Evolutionary conservation across 2,888 invertebrate genomes (phyloP), one percentile per base, ranked within the genome.

Genomic region (Sphaeridia pumilis): DNA sequence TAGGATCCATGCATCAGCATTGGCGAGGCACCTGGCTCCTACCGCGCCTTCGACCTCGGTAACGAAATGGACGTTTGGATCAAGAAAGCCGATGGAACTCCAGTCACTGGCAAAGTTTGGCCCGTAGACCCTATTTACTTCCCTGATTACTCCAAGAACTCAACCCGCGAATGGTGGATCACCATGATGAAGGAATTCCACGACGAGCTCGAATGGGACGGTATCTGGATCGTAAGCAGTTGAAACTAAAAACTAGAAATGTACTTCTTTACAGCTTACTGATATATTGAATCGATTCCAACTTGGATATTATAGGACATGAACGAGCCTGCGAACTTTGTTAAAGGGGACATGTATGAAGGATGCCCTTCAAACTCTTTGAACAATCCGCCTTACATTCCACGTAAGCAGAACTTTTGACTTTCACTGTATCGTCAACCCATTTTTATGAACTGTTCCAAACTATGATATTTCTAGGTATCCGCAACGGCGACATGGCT

Each of bases 321-420:
- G 88, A 88, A 89, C 70, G 89, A 88, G 68, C 87, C 87, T 0
- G 83, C 86, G 0, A 87, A 87, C 72, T 87, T 87, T 70, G 72
- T 78, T 7, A 76, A 81, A 59, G 87, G 83, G 0, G 64, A 64
- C 41, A 41, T 56, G 17, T 72, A 76, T 0, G 67, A 74, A 49
- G 69, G 73, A 54, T 82, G 82, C 66, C 72, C 75, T 1, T 64
- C 71, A 31, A 76, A 75, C 46, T 58, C 68, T 1, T 72, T 80
- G 1, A 84, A 86, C 60, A 68, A 75, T 54, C 79, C 85, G 0
- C 82, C 83, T 0, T 87, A 84, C 72, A 55, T 73, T 20, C 87
- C 86, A 0, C 71, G 67, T 25, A 75, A 79, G 0, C 67, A 10
- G 7, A 10, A 10, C 10, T 31, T 31, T 34, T 27, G n/a, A n/a